Evolutionary conservation across 2,113 vertebrate species (phyloP).

Genomic region (Poecile atricapillus): DNA sequence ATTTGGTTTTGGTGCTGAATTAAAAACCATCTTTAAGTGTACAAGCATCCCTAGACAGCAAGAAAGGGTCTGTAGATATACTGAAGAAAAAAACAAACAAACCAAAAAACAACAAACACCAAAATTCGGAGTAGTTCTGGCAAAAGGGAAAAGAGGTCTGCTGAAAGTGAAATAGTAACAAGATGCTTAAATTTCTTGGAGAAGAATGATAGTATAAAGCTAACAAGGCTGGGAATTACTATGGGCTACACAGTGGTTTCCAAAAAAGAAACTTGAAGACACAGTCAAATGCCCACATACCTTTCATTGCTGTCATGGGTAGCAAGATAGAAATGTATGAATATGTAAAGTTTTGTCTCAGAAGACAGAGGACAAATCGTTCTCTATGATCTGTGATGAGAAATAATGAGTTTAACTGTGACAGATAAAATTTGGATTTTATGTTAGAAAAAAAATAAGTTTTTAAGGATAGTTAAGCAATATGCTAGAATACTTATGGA

Average conservation of each 20-base stretch:
- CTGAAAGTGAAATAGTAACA: not conserved
- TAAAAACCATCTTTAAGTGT: not conserved
- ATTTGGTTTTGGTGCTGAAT: not conserved
- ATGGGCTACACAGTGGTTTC: not conserved
- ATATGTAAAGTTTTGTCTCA: not conserved
- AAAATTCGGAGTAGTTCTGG: not conserved
- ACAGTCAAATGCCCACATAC: not conserved
- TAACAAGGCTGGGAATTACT: not conserved
- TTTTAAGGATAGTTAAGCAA: not conserved
- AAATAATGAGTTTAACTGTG: not conserved
- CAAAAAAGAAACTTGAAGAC: not conserved
- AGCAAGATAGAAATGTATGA: not conserved
- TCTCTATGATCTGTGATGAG: not conserved
- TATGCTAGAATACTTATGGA: not conserved
- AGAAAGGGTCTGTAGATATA: not conserved
- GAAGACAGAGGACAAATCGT: not conserved
- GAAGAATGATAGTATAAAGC: not conserved
- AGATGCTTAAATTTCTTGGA: not conserved
- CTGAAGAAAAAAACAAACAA: not conserved
- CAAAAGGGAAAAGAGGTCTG: not conserved
- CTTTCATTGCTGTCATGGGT: not conserved
- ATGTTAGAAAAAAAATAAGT: not conserved
- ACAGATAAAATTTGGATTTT: not conserved
- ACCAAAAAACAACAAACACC: not conserved
- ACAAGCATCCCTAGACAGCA: not conserved